Evolutionary conservation across 2,797 vertebrate species (phyloP).

Genomic region (Cottoperca gobio): DNA sequence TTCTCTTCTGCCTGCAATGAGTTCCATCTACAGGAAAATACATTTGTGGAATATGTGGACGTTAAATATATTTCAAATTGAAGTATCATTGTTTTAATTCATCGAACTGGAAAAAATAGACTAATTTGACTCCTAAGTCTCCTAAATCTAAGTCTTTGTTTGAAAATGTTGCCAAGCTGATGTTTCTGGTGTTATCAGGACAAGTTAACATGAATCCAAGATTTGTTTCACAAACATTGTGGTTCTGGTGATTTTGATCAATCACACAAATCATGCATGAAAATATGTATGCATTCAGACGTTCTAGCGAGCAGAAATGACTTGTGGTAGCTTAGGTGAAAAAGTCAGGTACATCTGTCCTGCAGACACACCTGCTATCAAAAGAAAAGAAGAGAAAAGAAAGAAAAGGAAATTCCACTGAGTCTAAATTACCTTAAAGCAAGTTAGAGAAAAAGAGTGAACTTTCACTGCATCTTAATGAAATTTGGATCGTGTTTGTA

Average conservation of each 20-base stretch:
- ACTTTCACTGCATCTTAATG: no score
- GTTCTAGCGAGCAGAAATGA: neutral
- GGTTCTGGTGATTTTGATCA: neutral
- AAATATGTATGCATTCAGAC: no score
- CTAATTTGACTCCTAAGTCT: neutral
- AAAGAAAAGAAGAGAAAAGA: no score
- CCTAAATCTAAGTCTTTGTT: rapidly evolving
- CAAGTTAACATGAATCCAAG: neutral
- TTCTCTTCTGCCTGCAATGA: neutral
- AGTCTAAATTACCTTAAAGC: no score
- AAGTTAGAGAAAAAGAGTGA: no score
- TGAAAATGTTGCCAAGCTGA: neutral
- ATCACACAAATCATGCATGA: neutral
- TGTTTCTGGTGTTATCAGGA: neutral
- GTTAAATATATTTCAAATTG: neutral
- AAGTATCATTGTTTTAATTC: neutral
- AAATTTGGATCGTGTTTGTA: no score
- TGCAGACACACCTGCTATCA: neutral
- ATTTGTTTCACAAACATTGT: neutral
- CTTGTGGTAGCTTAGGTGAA: neutral
- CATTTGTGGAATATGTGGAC: neutral
- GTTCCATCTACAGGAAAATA: neutral
- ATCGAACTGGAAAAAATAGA: neutral
- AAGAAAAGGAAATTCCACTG: neutral
- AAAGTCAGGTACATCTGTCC: neutral